phyloP scores from a whole-genome alignment of 2,797 vertebrate genomes.

The Gymnoscopelus braueri region DNA sequence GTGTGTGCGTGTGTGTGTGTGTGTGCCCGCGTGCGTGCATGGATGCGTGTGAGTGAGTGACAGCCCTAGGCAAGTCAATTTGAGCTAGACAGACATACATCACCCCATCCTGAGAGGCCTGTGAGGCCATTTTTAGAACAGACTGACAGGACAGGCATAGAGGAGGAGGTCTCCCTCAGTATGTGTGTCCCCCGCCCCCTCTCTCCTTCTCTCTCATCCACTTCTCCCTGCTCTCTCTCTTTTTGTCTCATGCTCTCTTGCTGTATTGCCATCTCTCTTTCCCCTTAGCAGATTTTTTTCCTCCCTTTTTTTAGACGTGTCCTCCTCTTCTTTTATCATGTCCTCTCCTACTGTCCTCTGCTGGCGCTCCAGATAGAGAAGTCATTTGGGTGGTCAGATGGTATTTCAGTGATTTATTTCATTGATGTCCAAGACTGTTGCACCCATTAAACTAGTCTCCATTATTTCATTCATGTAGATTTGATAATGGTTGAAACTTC shows the following conservation, averaged over 20 bases:
- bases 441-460: no score
- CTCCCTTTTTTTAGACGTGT: constrained; percentile 28
- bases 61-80: constrained; percentile 33
- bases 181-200: constrained; percentile 6
- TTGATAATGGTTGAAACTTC: no score
- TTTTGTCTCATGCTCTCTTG: constrained; percentile 5
- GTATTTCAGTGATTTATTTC: no score
- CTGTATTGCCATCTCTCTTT: constrained; percentile 3
- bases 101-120: constrained; percentile 44
- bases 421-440: no score
- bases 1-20: neutral
- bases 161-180: constrained; percentile 56
- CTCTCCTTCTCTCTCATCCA: constrained; percentile 13
- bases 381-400: constrained; percentile 16
- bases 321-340: constrained; percentile 4
- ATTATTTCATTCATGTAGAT: no score
- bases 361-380: constrained; percentile 46
- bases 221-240: constrained; percentile 34
- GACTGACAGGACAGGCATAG: constrained; percentile 45
- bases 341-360: constrained; percentile 3
- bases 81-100: constrained; percentile 42
- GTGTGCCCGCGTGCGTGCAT: neutral
- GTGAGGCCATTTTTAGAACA: constrained; percentile 53
- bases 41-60: neutral
- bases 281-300: constrained; percentile 57